Percentiles rank a stretch among this genome's conserved stretches.
phyloP scores from a whole-genome alignment of 2,888 invertebrate genomes.

The Nematopogon swammerdamellus region DNA sequence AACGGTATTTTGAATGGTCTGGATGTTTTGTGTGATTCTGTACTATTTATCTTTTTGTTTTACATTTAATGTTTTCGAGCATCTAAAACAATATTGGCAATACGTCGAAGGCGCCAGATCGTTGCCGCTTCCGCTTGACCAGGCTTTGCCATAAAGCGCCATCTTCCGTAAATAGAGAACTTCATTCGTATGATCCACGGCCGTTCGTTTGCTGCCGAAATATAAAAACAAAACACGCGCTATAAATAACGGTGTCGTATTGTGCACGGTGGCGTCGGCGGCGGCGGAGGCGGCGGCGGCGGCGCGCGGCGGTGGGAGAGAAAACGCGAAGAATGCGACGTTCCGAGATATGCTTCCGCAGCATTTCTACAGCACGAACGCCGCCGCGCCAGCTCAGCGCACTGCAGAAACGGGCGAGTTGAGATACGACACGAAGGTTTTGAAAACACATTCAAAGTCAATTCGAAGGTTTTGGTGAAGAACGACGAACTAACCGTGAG shows the following conservation, averaged over 20 bases:
- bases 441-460: too few relatives aligned
- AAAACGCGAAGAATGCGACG: conserved; percentile 19
- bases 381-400: background rate
- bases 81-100: too few relatives aligned
- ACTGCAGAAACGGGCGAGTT: background rate
- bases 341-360: conserved; percentile 9
- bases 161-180: conserved; percentile 3
- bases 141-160: conserved; percentile 1
- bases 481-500: too few relatives aligned
- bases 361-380: conserved; percentile 1
- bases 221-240: conserved; percentile 27
- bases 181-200: conserved; percentile 6
- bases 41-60: too few relatives aligned
- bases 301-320: background rate
- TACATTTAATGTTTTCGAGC: too few relatives aligned
- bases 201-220: conserved; percentile 3
- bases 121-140: conserved; percentile 13
- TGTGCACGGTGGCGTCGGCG: conserved; percentile 18
- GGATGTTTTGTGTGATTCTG: too few relatives aligned
- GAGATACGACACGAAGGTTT: too few relatives aligned
- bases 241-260: conserved; percentile 27
- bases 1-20: too few relatives aligned
- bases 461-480: too few relatives aligned
- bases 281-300: too few relatives aligned
- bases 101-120: too few relatives aligned